A percentile compares a stretch with the other conserved stretches of the same genome.
phyloP scores from a whole-genome alignment of 2,797 vertebrate species.

The Crenichthys baileyi region DNA sequence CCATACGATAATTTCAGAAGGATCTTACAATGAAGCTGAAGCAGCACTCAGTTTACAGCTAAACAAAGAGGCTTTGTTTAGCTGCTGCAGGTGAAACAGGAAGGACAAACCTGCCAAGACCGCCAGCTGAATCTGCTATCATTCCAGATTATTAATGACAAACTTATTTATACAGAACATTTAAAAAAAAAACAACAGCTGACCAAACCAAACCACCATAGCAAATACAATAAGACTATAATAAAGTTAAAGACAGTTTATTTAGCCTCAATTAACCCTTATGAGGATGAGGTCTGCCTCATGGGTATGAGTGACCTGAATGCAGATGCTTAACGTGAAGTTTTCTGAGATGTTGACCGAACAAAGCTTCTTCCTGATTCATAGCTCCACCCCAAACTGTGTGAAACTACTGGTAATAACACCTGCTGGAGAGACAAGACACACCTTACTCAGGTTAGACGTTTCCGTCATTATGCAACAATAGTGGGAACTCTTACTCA shows the following conservation, averaged over 20 bases:
- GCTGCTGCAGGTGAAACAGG: conserved; percentile 54
- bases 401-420: conserved; percentile 55
- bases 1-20: conserved; percentile 57
- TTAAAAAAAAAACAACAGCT: neutral
- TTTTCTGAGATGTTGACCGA: neutral
- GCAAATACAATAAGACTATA: neutral
- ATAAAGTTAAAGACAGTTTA: too few species aligned
- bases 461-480: conserved; percentile 58
- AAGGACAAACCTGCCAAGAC: conserved; percentile 27
- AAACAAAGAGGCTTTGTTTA: conserved; percentile 72
- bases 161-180: neutral
- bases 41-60: conserved; percentile 9
- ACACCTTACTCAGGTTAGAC: conserved; percentile 62
- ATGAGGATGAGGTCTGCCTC: too few species aligned
- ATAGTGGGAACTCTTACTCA: conserved; percentile 10
- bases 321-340: neutral
- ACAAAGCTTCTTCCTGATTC: conserved; percentile 14
- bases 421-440: conserved; percentile 56
- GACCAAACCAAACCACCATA: neutral
- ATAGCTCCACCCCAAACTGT: conserved; percentile 38
- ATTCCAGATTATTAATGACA: neutral
- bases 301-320: neutral
- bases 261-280: neutral
- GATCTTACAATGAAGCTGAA: conserved; percentile 55
- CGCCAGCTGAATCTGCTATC: conserved; percentile 6